phyloP scores from a whole-genome alignment of 2,113 vertebrate species.

The Dasypus novemcinctus region DNA sequence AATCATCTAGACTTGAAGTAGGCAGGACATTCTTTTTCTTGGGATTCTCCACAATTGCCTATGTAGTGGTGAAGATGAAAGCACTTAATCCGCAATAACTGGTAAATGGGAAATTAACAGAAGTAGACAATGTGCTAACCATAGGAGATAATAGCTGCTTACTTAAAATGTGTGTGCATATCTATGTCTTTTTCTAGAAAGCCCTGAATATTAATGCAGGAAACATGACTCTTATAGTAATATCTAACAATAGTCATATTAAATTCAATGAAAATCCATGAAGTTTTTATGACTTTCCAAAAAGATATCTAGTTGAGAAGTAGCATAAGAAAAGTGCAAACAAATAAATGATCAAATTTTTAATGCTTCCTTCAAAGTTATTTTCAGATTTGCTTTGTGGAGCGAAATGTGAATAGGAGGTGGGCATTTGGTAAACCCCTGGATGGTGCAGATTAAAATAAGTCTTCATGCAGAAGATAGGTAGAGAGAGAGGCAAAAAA shows the following conservation, averaged over 20 bases:
- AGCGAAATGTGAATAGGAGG: background rate
- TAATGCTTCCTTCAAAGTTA: background rate
- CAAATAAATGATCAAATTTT: background rate
- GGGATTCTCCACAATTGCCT: background rate
- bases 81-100: background rate
- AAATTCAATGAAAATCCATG: background rate
- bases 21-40: background rate
- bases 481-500: background rate
- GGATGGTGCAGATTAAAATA: background rate
- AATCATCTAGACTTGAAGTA: background rate
- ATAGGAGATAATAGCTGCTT: background rate
- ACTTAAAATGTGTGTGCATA: background rate
- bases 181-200: background rate
- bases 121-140: background rate
- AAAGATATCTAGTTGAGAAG: background rate
- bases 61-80: background rate
- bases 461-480: background rate
- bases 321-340: background rate
- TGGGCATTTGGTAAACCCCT: background rate
- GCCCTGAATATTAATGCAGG: background rate
- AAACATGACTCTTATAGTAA: background rate
- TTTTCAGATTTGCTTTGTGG: conserved; percentile 16
- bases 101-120: background rate
- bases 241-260: background rate
- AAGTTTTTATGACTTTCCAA: background rate